phyloP scores from a whole-genome alignment of 1,140 invertebrate genomes.

The Helicoverpa zea region DNA sequence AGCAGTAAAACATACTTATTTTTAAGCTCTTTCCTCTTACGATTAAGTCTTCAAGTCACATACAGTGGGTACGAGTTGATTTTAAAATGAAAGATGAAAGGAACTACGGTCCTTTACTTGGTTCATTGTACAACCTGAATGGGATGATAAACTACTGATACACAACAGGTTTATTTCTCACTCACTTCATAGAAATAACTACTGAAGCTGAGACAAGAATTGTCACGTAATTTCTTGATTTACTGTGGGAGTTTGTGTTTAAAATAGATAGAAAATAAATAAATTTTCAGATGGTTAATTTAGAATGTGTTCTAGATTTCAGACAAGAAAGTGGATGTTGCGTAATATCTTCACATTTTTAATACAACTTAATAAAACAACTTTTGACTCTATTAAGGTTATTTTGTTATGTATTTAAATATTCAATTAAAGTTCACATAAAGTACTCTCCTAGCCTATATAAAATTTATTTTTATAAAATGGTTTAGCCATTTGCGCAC shows the following conservation, averaged over 20 bases:
- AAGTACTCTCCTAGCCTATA: not conserved
- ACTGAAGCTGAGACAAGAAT: not conserved
- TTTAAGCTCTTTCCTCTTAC: slow-evolving; percentile 34
- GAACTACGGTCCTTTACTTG: slow-evolving; percentile 16
- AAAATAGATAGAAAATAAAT: not conserved
- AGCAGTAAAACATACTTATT: slow-evolving; percentile 37
- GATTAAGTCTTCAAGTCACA: slow-evolving; percentile 40
- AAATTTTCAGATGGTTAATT: too few relatives aligned
- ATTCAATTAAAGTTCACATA: too few relatives aligned
- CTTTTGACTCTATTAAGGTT: too few relatives aligned
- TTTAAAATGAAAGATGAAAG: slow-evolving; percentile 30
- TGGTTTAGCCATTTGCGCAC: not conserved
- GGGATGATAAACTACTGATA: slow-evolving; percentile 12
- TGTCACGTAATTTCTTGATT: not conserved
- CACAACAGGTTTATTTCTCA: not conserved
- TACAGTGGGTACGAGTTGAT: not conserved
- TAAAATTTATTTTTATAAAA: slow-evolving; percentile 1
- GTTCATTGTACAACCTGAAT: slow-evolving; percentile 19
- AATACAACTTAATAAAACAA: too few relatives aligned
- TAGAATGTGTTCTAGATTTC: too few relatives aligned
- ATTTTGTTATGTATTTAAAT: too few relatives aligned
- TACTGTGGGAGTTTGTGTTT: not conserved
- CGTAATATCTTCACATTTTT: too few relatives aligned
- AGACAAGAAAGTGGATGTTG: too few relatives aligned
- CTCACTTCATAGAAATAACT: slow-evolving; percentile 6